Percentiles rank a stretch among this genome's conserved stretches.
Evolutionary conservation across 2,113 vertebrate genomes (phyloP).

Genomic region (Pholis gunnellus): DNA sequence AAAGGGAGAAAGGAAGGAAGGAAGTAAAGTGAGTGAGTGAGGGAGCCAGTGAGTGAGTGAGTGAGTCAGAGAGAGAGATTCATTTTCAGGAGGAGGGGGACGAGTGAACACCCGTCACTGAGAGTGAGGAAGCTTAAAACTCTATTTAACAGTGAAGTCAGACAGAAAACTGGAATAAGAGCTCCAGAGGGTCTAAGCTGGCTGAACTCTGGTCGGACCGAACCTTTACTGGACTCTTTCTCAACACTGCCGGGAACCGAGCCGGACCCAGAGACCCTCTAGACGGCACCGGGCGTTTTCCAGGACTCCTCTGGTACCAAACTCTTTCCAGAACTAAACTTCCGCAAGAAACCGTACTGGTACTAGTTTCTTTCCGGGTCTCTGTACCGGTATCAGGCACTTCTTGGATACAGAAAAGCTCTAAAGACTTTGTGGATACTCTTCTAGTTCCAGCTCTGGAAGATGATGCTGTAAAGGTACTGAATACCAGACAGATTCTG

Average conservation of each 20-base stretch:
- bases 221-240: not conserved
- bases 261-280: constrained; percentile 8
- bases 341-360: not conserved
- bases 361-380: not conserved
- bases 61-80: constrained; percentile 18
- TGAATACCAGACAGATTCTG: not conserved
- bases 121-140: not conserved
- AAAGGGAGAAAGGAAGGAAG: constrained; percentile 34
- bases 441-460: no score
- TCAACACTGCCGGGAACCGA: not conserved
- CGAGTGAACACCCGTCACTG: not conserved
- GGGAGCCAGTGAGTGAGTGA: constrained; percentile 2
- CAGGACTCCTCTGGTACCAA: not conserved
- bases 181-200: not conserved
- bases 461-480: not conserved
- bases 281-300: not conserved
- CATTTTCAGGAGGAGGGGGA: not conserved
- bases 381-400: not conserved
- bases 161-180: not conserved
- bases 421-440: not conserved
- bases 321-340: not conserved
- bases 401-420: not conserved
- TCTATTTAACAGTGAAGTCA: not conserved
- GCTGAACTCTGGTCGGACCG: not conserved
- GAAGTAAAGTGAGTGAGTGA: constrained; percentile 26